Percentiles rank a stretch among this genome's conserved stretches.
Conservation (phyloP, 2,888 invertebrate species). For the Galeruca laticollis region DNA sequence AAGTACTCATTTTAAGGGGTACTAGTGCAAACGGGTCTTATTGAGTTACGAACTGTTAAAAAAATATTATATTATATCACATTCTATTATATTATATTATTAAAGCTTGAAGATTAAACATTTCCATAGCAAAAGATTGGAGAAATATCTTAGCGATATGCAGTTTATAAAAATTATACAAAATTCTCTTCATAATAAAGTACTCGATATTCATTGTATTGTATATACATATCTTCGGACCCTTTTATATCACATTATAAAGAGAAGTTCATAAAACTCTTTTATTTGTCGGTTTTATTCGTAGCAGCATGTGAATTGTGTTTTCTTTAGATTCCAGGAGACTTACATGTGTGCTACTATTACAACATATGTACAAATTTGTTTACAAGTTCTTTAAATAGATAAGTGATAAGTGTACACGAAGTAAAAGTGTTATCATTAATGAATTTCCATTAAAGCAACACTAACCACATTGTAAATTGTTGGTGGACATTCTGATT, state of each 20-base stretch:
- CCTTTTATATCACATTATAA: not conserved
- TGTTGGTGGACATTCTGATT: not conserved
- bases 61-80: too few species aligned
- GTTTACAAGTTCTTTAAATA: constrained; percentile 2
- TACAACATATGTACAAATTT: not conserved
- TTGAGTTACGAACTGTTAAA: too few species aligned
- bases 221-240: not conserved
- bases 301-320: not conserved
- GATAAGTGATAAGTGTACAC: not conserved
- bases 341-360: not conserved
- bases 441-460: too few species aligned
- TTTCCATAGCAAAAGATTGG: too few species aligned
- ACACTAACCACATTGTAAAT: not conserved
- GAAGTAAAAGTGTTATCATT: not conserved
- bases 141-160: too few species aligned
- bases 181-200: too few species aligned
- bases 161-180: too few species aligned
- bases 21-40: too few species aligned
- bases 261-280: not conserved
- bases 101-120: too few species aligned
- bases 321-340: not conserved
- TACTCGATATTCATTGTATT: too few species aligned
- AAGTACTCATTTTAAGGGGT: too few species aligned
- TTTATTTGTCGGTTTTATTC: not conserved
- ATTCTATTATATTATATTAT: too few species aligned